Percentiles rank a stretch among this genome's conserved stretches.
Evolutionary conservation across 2,113 vertebrate species (phyloP).

Genomic region (Trochalopteron elliotii): DNA sequence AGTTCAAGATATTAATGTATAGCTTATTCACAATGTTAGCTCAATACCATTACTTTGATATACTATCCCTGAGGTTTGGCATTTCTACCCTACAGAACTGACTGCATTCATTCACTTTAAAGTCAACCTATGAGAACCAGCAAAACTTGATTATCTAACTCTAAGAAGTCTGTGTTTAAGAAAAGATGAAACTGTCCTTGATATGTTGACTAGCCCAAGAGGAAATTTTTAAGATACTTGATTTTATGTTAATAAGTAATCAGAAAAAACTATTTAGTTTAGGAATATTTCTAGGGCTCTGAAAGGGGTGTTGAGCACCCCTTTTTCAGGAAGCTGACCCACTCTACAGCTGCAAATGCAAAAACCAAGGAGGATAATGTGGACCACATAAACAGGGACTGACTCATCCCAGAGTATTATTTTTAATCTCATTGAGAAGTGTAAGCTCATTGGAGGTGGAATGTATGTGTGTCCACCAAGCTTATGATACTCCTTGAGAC

Average conservation of each 20-base stretch:
- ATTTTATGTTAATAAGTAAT: background rate
- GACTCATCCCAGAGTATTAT: background rate
- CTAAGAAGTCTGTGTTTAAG: background rate
- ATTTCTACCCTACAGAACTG: background rate
- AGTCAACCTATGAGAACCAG: background rate
- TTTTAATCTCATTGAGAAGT: background rate
- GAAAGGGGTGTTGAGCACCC: background rate
- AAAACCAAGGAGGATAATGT: background rate
- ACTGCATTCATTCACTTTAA: background rate
- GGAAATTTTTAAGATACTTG: background rate
- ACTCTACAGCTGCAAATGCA: background rate
- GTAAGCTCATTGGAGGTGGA: background rate
- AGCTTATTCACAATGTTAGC: background rate
- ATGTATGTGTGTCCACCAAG: accelerated
- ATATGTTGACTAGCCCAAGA: background rate
- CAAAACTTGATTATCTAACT: background rate
- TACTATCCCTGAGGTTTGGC: background rate
- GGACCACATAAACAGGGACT: background rate
- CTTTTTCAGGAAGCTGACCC: background rate
- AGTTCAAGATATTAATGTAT: background rate
- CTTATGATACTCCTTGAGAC: background rate
- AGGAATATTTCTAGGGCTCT: background rate
- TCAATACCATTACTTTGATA: background rate
- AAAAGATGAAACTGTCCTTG: background rate
- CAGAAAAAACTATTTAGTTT: background rate